Conservation (phyloP, 2,888 invertebrate genomes). For the Pollenia labialis region DNA sequence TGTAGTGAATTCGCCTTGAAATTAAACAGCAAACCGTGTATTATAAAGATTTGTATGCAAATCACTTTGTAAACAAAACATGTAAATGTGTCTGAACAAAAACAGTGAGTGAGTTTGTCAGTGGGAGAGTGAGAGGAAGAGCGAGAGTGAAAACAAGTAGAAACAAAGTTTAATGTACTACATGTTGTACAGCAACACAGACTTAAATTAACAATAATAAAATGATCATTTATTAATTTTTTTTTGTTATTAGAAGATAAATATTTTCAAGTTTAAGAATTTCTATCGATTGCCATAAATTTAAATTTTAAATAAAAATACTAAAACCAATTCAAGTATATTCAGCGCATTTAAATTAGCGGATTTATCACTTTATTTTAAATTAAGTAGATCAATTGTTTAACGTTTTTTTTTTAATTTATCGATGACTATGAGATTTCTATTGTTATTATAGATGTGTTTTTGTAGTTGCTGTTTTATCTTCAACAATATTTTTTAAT, state of each 20-base stretch:
- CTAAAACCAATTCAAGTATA: background rate
- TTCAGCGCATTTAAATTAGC: slow-evolving; percentile 33
- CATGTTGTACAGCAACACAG: background rate
- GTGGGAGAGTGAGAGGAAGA: too few species aligned
- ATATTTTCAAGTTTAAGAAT: slow-evolving; percentile 21
- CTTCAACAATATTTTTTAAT: slow-evolving; percentile 28
- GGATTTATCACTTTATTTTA: slow-evolving; percentile 29
- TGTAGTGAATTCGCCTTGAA: too few species aligned
- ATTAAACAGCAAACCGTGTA: background rate
- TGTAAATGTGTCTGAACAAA: slow-evolving; percentile 8
- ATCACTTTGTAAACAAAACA: slow-evolving; percentile 12
- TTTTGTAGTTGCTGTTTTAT: background rate
- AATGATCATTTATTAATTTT: background rate
- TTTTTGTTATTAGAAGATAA: background rate
- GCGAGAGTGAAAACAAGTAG: too few species aligned
- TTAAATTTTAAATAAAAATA: background rate
- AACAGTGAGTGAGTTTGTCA: background rate
- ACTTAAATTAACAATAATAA: background rate
- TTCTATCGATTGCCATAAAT: slow-evolving; percentile 21
- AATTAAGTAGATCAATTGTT: slow-evolving; percentile 17
- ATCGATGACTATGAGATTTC: background rate
- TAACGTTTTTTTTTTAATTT: background rate
- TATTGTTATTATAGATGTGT: background rate
- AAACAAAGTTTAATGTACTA: background rate
- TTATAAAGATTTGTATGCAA: slow-evolving; percentile 20